phyloP scores from a whole-genome alignment of 35 echinoderm and acorn worm species.

The Diadema setosum region DNA sequence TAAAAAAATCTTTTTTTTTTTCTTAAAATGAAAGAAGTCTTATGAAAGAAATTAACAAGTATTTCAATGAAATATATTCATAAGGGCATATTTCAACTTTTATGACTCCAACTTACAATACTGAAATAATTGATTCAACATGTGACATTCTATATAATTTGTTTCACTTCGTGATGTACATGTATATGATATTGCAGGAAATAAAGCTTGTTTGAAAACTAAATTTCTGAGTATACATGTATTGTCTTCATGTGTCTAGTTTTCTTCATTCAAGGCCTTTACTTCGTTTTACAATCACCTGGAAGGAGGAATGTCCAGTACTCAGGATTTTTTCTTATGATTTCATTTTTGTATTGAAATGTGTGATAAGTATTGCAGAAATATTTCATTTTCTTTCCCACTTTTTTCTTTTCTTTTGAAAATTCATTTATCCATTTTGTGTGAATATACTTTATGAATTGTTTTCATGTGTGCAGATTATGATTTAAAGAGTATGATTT shows the following conservation, averaged over 20 bases:
- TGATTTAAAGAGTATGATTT: neutral
- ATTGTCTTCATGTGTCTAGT: conserved; percentile 15
- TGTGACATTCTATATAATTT: neutral
- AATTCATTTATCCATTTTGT: neutral
- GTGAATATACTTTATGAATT: neutral
- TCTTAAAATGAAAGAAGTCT: neutral
- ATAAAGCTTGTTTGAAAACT: neutral
- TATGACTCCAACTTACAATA: neutral
- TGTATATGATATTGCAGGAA: neutral
- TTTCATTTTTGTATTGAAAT: neutral
- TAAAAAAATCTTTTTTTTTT: neutral
- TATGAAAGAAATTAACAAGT: neutral
- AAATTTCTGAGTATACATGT: neutral
- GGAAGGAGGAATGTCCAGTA: neutral
- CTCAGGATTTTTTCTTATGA: neutral
- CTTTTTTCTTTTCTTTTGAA: neutral
- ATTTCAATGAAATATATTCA: neutral
- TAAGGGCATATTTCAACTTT: neutral
- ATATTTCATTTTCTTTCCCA: neutral
- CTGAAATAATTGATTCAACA: neutral
- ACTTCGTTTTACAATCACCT: neutral
- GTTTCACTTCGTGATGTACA: neutral
- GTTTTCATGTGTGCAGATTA: neutral
- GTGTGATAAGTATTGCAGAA: too few relatives aligned
- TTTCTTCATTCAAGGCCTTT: neutral